phyloP scores from a whole-genome alignment of 2,113 vertebrate species.

The Blennius ocellaris region DNA sequence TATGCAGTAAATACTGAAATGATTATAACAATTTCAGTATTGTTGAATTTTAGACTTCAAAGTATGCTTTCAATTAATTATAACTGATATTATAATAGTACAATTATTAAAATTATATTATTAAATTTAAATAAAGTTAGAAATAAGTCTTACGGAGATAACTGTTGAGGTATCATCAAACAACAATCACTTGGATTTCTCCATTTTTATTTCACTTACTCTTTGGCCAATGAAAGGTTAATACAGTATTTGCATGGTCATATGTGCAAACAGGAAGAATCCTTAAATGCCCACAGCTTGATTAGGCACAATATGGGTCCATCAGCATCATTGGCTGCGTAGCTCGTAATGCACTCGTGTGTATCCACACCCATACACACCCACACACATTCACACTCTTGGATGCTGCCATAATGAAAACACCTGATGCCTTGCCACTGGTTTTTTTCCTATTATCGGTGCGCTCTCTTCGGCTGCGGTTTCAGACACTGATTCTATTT shows the following conservation, averaged over 20 bases:
- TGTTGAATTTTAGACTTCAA: too few relatives aligned
- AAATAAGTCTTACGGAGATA: too few relatives aligned
- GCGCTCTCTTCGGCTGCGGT: constrained; percentile 15
- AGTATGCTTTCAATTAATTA: too few relatives aligned
- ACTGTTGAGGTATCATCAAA: too few relatives aligned
- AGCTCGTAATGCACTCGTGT: constrained; percentile 15
- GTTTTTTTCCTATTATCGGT: constrained; percentile 43
- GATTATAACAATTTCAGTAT: too few relatives aligned
- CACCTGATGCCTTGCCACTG: constrained; percentile 52
- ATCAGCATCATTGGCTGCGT: constrained; percentile 45
- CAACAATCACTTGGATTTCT: too few relatives aligned
- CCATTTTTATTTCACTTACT: too few relatives aligned
- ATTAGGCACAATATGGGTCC: constrained; percentile 53
- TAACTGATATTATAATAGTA: too few relatives aligned
- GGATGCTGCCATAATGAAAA: constrained; percentile 25
- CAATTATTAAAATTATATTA: too few relatives aligned
- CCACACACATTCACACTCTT: constrained; percentile 22
- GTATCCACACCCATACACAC: constrained; percentile 10
- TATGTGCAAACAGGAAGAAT: not conserved
- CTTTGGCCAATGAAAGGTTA: not conserved
- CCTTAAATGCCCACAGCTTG: not conserved
- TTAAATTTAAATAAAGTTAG: too few relatives aligned
- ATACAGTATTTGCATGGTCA: not conserved
- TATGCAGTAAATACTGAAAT: too few relatives aligned
- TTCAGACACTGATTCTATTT: constrained; percentile 32